Base-by-base conservation (phyloP, 2,113 vertebrate genomes). In the Ameiurus melas region DNA sequence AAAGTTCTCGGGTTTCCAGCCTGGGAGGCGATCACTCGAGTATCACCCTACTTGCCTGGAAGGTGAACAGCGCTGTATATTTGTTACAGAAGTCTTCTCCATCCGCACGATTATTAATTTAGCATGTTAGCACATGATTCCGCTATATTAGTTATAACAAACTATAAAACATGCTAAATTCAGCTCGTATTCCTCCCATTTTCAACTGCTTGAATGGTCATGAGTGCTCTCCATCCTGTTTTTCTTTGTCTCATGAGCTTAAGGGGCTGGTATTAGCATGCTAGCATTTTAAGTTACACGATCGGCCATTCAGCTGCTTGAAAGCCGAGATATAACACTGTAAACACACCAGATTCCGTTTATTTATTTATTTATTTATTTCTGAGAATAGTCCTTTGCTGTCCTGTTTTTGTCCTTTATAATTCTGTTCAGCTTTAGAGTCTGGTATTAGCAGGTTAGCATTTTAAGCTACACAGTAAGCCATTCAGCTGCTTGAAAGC, bases 1-100 rank as follows among this genome's bases (percentile, higher is more conserved):
- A 94, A 95, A 93, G 90, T 92, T 92, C 57, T 83, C 57, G 27
- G 22, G 58, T 83, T 43, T 25, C 80, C 57, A 83, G 80, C 30
- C 30, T 33, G 22, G 20, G 92, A 87, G 27, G 73, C 55, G 66
- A 82, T 87, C 85, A 87, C 89, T 90, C 88, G 90, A 91, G 51
- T 55, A 30, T 53, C 10, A 71, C 91, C 30, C 47, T 70, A 25
- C 19, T 47, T 78, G 57, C 55, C 58, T 70, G 82, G 79, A 79
- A 33, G 58, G 53, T 47, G 55, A 68, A 60, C 70, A 20, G 71
- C 39, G 19, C 27, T 73, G 53, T 8, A 20, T 55, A 25, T 86
- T 57, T 88, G 27, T 88, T 70, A 89, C 43, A 58, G 53, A 47
- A 47, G 39, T n/a, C 58, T 81, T 57, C 25, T 71, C 7, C 22